Percentiles rank a stretch among this genome's conserved stretches.
Evolutionary conservation across 2,113 vertebrate species (phyloP).

Genomic region (Periophthalmodon schlosseri): DNA sequence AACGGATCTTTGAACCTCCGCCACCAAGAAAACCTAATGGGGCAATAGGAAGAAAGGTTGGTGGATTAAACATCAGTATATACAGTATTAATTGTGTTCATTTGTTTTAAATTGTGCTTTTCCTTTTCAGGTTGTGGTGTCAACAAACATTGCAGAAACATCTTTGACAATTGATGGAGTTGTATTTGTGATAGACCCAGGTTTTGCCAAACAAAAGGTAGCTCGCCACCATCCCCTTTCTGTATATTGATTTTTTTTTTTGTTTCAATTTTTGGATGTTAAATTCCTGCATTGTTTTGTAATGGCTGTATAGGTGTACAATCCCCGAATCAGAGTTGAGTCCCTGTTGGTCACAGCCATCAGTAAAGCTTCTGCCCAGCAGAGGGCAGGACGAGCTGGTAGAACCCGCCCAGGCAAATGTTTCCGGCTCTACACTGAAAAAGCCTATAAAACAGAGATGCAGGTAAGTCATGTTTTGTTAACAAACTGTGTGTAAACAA

Average conservation of each 20-base stretch:
- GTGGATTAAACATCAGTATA: background rate
- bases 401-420: constrained; percentile 97
- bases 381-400: constrained; percentile 96
- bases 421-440: constrained; percentile 97
- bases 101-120: background rate
- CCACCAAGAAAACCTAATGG: constrained; percentile 94
- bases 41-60: constrained; percentile 97
- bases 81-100: background rate
- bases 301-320: constrained; percentile 86
- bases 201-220: constrained; percentile 99
- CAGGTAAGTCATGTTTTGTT: constrained; percentile 78
- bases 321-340: constrained; percentile 96
- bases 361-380: constrained; percentile 98
- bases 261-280: constrained; percentile 16
- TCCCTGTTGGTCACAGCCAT: constrained; percentile 96
- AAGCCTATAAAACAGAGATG: constrained; percentile 99
- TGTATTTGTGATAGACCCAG: constrained; percentile 98
- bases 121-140: constrained; percentile 89
- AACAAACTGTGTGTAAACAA: background rate
- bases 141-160: constrained; percentile 98
- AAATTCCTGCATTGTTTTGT: background rate
- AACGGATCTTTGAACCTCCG: constrained; percentile 96
- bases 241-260: background rate
- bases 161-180: constrained; percentile 98
- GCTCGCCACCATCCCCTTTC: background rate